Base-by-base conservation (phyloP, 1,140 invertebrate genomes). In the Heliconius nattereri region DNA sequence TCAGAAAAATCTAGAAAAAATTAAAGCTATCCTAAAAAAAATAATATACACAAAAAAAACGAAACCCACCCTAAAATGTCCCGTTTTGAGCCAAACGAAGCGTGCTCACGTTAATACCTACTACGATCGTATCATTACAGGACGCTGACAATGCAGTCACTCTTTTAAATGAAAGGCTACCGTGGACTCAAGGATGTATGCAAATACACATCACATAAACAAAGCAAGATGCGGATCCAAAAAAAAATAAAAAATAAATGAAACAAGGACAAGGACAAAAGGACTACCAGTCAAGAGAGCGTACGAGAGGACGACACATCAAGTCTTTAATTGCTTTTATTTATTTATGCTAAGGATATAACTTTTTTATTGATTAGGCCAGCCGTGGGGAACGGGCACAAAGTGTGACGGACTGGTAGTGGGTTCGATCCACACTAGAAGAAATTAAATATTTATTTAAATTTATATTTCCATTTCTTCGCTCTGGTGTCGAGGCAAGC, bases 121-220 rank as follows among this genome's bases (percentile, higher is more conserved):
- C 80, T 85, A 83, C 78, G 83, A 85, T 85, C 79, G 71, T 82
- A 86, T 86, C 83, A 81, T 83, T 79, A 6, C 32, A 35, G 32
- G 32, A 73, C 57, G 77, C 74, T 80, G 81, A 89, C 87, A 90
- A 90, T 87, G 85, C 84, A 78, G 81, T 75, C 66, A 84, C 85
- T 80, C 85, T 87, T 88, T 86, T 88, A 86, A 86, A 86, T 86
- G 89, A 86, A 86, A 86, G 80, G 75, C 84, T 83, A 86, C 79
- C 80, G 82, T 66, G 60, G 60, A 85, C 84, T 89, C 86, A 91
- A 92, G 84, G 85, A 81, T 85, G 86, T 88, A 91, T 92, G 90
- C 85, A 92, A 91, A 91, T 92, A 89, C 78, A 85, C 85, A 82
- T 87, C 89, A 90, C 82, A 81, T 86, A 85, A 87, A 90, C 88